Conservation (phyloP, 1,140 invertebrate genomes). For the Danaus plexippus region DNA sequence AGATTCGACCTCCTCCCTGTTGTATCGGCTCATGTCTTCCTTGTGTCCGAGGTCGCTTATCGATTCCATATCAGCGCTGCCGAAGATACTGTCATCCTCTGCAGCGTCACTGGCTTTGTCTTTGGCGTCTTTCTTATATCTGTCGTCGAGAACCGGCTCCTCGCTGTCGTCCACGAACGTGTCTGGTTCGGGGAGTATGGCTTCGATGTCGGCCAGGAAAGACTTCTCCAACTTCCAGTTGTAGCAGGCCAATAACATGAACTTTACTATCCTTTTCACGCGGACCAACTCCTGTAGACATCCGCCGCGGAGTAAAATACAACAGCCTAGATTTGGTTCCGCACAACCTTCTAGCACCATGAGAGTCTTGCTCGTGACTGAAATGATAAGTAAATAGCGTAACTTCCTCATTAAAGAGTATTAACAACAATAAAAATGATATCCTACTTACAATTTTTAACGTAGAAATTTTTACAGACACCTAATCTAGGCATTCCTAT, state of each 20-base stretch:
- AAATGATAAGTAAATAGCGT: conserved; percentile 20
- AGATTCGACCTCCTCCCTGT: not conserved
- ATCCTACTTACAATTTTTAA: conserved; percentile 74
- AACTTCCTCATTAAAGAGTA: not conserved
- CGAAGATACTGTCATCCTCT: conserved; percentile 18
- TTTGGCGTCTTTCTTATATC: conserved; percentile 7
- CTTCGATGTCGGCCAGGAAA: conserved; percentile 89
- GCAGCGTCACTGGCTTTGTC: conserved; percentile 4
- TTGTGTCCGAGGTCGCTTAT: conserved; percentile 7
- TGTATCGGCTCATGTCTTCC: conserved; percentile 3
- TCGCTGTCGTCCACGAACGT: conserved; percentile 42
- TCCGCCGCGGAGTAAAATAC: conserved; percentile 89
- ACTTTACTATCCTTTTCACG: conserved; percentile 86
- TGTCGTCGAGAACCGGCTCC: conserved; percentile 24
- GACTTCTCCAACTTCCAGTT: conserved; percentile 93
- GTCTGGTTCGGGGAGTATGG: conserved; percentile 74
- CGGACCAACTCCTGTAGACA: conserved; percentile 82
- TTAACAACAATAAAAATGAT: conserved; percentile 9
- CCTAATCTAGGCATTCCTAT: conserved; percentile 88
- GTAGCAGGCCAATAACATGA: conserved; percentile 90
- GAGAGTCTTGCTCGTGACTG: conserved; percentile 83
- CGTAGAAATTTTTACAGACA: conserved; percentile 88
- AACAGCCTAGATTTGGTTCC: conserved; percentile 87
- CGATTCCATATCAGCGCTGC: conserved; percentile 4
- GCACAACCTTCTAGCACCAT: conserved; percentile 96